Evolutionary conservation across 2,888 invertebrate species (phyloP).

Genomic region (Timema cristinae): DNA sequence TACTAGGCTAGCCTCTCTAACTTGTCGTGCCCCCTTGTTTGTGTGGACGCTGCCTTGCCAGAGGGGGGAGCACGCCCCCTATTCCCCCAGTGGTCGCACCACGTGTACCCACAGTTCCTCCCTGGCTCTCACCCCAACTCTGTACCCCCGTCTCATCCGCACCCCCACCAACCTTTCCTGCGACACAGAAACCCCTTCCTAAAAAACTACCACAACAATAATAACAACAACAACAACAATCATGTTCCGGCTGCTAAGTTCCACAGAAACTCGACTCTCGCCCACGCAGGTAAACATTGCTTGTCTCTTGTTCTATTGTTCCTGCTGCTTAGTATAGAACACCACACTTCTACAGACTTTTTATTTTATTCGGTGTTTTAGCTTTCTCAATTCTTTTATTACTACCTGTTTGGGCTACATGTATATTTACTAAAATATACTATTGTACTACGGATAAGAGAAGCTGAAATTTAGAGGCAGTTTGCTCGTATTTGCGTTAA

Average conservation of each 20-base stretch:
- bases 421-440: no score
- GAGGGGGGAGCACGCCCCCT: conserved; percentile 66
- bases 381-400: no score
- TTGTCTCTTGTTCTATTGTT: no score
- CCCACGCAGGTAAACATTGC: conserved; percentile 52
- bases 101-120: conserved; percentile 91
- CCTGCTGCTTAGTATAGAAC: no score
- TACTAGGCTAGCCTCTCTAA: no score
- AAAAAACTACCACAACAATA: conserved; percentile 54
- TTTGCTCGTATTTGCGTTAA: no score
- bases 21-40: not conserved
- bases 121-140: conserved; percentile 81
- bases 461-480: no score
- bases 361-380: no score
- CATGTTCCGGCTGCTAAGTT: conserved; percentile 49
- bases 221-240: conserved; percentile 42
- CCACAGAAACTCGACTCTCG: conserved; percentile 57
- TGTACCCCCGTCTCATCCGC: conserved; percentile 75
- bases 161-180: conserved; percentile 50
- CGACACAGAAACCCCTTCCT: conserved; percentile 49
- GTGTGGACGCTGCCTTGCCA: conserved; percentile 17
- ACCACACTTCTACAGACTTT: no score
- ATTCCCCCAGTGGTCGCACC: conserved; percentile 93
- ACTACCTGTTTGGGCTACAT: no score
- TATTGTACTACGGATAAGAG: no score